Base-by-base conservation (phyloP, 2,797 vertebrate species). In the Tarsius wallacei region DNA sequence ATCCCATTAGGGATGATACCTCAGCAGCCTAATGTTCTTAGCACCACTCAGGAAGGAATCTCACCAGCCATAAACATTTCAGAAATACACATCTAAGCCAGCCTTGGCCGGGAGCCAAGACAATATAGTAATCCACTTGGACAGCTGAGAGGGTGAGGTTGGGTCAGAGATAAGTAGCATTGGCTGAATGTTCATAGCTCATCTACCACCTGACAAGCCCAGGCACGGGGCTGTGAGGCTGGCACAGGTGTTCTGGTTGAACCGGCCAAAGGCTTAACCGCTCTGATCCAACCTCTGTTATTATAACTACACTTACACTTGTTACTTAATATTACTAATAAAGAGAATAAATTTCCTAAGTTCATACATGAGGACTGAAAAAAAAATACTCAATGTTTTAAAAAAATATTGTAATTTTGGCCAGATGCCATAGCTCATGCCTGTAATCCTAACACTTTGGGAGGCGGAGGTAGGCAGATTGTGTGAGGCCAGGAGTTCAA, bases 121-220 rank as follows among this genome's bases (percentile, higher is more conserved):
- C 47, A 36, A 81, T 81, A 64, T 66, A 89, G 68, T 97, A 97
- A 98, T 97, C 89, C 33, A 26, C 90, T 91, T 68, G 80, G 96
- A 97, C 96, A 96, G 97, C 91, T 74, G 87, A 70, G 51, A 87
- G 87, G 97, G 89, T 91, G 66, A 96, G 70, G 80, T 7, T 64
- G 83, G 93, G 97, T 97, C 97, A 97, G 78, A 96, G 91, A 84
- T 94, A 93, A 96, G 76, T 8, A 91, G 73, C 2, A 0, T 77
- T 0, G 2, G 22, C 73, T 91, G 28, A 16, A 1, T 2, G 47
- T n/a, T 76, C 86, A 0, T 0, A 33, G 76, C 36, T 81, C 86
- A 68, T 61, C 83, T 64, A 10, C 59, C 73, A 66, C 64, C 89
- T 53, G 94, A 63, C n/a, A 42, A 82, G 86, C 55, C 83, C 71